Base-by-base conservation (phyloP, 2,888 invertebrate genomes). In the Mesopsocus fuscifrons region DNA sequence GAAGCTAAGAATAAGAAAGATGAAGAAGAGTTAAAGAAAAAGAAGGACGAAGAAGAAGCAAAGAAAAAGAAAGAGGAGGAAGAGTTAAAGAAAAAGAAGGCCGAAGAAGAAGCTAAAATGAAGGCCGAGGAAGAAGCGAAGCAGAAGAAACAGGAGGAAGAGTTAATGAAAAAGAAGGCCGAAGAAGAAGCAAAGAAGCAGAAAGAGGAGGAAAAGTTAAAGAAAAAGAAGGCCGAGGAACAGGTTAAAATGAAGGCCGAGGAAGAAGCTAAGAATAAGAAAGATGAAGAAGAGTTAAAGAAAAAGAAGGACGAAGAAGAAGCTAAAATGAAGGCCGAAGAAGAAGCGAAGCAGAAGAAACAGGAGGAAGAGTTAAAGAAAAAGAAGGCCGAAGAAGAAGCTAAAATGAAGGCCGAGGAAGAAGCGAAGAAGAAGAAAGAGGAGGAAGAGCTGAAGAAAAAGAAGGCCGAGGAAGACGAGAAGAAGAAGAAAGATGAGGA, bases 311-410 rank as follows among this genome's bases (percentile, higher is more conserved):
- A 20, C 23, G 43, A 46, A 35, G 26, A 43, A 30, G 42, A 48
- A 42, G 40, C 41, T 38, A 42, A 43, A 21, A 22, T 46, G 38
- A 46, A 46, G 43, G 41, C 30, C 40, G 42, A 45, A 34, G 34
- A 34, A 33, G 43, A 44, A 41, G 42, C 26, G 31, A 41, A 41
- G 23, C 34, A 46, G 42, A 38, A 44, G 41, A 42, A 44, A 18
- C 44, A 11, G 26, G n/a, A 42, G 13, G 47, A 18, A 20, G 42
- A 45, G 34, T 49, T 46, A 2, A 47, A 20, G 43, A 50, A 44
- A 38, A 47, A 46, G 46, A 60, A 60, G 51, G 48, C 58, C 42
- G 59, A 57, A 21, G 47, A 60, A 34, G 57, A 61, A 53, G 56
- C 60, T 55, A 59, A 62, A 46, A 58, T 59, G n/a, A 57, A 50